These are phyloP conservation scores for Ophion obscuratus DNA, from an alignment of 2,888 invertebrate genomes.

Conservation along the genomic window DNA sequence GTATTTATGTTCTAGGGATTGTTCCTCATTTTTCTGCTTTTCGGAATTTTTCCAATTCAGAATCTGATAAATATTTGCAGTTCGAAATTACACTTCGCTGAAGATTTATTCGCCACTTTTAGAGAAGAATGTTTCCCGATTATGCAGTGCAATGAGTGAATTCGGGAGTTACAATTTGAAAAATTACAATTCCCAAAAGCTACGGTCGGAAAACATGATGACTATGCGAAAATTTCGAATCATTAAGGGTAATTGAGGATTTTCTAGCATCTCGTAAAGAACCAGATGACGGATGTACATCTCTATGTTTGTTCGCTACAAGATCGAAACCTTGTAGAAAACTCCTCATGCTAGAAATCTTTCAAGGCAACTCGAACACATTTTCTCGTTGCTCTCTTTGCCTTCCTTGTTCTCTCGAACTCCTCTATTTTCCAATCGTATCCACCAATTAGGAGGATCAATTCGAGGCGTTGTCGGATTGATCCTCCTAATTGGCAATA, in stretches of 20 bases:
- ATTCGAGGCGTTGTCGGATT: constrained; percentile 20
- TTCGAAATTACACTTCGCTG: background rate
- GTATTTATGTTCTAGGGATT: background rate
- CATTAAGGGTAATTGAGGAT: too few species aligned
- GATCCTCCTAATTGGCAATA: constrained; percentile 41
- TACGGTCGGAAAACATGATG: too few species aligned
- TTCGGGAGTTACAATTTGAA: background rate
- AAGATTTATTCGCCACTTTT: background rate
- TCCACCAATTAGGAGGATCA: too few species aligned
- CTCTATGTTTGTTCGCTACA: background rate
- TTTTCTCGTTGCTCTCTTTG: background rate
- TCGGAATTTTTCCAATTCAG: background rate
- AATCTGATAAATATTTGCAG: background rate
- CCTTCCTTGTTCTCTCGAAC: background rate
- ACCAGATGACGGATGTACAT: background rate
- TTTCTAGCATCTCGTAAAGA: background rate
- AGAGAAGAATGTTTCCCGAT: background rate
- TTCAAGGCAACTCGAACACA: background rate
- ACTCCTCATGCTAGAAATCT: background rate
- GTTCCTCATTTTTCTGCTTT: background rate
- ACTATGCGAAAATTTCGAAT: too few species aligned
- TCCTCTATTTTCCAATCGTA: constrained; percentile 2
- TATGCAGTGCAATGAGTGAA: background rate
- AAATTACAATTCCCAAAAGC: background rate
- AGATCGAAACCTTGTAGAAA: background rate